Evolutionary conservation across 2,888 invertebrate genomes (phyloP).

Genomic region (Tromatobia lineatoria): DNA sequence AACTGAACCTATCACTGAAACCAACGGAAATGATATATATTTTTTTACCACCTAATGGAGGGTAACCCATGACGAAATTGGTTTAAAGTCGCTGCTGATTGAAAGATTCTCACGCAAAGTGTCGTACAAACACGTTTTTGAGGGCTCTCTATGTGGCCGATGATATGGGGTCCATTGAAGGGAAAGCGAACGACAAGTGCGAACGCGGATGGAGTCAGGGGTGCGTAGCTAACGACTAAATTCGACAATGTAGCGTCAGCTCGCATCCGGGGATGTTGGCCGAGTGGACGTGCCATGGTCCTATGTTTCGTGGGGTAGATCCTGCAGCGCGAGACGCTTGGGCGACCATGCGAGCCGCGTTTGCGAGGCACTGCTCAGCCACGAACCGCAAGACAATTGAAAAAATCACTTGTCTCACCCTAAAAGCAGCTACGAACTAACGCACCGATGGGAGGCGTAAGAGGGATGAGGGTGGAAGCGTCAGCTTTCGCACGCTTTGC

Average conservation of each 20-base stretch:
- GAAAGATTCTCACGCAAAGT: slow-evolving; percentile 64
- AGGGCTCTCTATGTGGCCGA: slow-evolving; percentile 31
- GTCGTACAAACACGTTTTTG: slow-evolving; percentile 55
- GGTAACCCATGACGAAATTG: slow-evolving; percentile 41
- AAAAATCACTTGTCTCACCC: slow-evolving; percentile 84
- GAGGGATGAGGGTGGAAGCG: slow-evolving; percentile 70
- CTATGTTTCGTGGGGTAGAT: slow-evolving; percentile 38
- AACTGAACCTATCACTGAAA: too few relatives aligned
- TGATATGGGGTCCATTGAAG: slow-evolving; percentile 31
- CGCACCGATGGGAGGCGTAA: slow-evolving; percentile 45
- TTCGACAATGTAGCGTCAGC: slow-evolving; percentile 74
- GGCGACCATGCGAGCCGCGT: slow-evolving; percentile 81
- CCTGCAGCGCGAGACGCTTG: slow-evolving; percentile 82
- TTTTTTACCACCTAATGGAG: slow-evolving; percentile 10
- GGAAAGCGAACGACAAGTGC: slow-evolving; percentile 63
- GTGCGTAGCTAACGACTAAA: slow-evolving; percentile 76
- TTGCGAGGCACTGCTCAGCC: slow-evolving; percentile 72
- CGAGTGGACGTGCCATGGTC: slow-evolving; percentile 60
- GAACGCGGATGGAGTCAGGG: slow-evolving; percentile 62
- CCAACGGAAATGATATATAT: background rate
- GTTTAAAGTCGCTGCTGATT: slow-evolving; percentile 44
- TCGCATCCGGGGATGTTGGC: slow-evolving; percentile 73
- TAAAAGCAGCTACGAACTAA: slow-evolving; percentile 75
- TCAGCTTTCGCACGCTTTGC: slow-evolving; percentile 60
- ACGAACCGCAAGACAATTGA: slow-evolving; percentile 82